Base-by-base conservation (phyloP, 2,797 vertebrate genomes). In the Liparis tanakae region DNA sequence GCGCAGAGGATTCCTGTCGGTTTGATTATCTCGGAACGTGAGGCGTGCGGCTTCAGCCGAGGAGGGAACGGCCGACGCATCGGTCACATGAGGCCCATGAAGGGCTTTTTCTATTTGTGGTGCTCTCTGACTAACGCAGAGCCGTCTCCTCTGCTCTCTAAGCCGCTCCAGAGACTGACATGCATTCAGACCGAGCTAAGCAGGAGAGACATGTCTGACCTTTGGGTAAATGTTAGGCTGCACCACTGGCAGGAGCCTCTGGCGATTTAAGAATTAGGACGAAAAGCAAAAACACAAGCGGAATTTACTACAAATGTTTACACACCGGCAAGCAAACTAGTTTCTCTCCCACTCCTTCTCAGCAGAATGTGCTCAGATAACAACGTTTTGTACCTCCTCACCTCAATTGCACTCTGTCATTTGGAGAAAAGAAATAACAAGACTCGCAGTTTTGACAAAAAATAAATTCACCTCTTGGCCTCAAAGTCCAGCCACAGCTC, bases 221-320 rank as follows among this genome's bases (percentile, higher is more conserved):
- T 93, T 92, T 91, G 0, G 20, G 61, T 59, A 90, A 90, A 90
- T 88, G 85, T 85, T 85, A 86, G 67, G 63, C 70, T 78, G 78
- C 84, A 81, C 66, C 67, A 6, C 48, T 62, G 74, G 53, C 71
- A 64, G 78, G 51, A 60, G 76, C 73, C 71, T 71, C 25, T 61
- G 72, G 72, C 81, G 83, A 81, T 89, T 30, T 87, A 86, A 82
- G 86, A 67, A 83, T 76, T 66, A 71, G 60, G 20, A 68, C 4
- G 63, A 72, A 76, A 80, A 73, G 53, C 37, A 30, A 64, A 74
- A 75, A 78, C 37, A 59, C n/a, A 13, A 15, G 57, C 37, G 58
- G 57, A 56, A 82, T 74, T 70, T 59, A 76, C 56, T 37, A 54
- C 71, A 68, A 72, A 85, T 53, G 68, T 67, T 75, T 72, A 81